phyloP scores from a whole-genome alignment of 2,888 invertebrate species.

The Tiliacea citrago region DNA sequence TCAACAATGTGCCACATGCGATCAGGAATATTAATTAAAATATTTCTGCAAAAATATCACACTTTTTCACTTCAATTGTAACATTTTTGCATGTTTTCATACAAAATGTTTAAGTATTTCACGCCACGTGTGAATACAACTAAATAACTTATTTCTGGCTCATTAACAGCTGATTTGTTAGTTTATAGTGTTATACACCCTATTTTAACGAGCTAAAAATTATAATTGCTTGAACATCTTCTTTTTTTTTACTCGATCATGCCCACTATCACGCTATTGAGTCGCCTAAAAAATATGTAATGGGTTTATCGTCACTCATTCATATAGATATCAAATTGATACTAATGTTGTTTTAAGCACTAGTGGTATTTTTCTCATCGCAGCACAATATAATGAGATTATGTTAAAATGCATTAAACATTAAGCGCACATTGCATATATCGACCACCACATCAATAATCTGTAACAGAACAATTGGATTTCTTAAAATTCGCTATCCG shows the following conservation, averaged over 20 bases:
- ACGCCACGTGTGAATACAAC: constrained; percentile 43
- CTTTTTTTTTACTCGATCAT: constrained; percentile 56
- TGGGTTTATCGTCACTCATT: constrained; percentile 59
- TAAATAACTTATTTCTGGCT: constrained; percentile 10
- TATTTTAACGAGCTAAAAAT: constrained; percentile 37
- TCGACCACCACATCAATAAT: constrained; percentile 30
- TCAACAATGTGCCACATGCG: constrained; percentile 2
- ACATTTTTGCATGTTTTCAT: constrained; percentile 13
- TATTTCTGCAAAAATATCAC: not conserved
- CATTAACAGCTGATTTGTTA: constrained; percentile 52
- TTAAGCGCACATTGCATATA: constrained; percentile 53
- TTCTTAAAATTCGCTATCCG: constrained; percentile 38
- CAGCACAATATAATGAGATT: constrained; percentile 50
- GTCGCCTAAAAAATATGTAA: constrained; percentile 52
- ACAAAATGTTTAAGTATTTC: constrained; percentile 1
- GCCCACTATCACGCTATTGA: constrained; percentile 59
- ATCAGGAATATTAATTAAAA: not conserved
- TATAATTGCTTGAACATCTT: constrained; percentile 43
- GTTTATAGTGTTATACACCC: constrained; percentile 20
- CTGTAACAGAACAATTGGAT: constrained; percentile 14
- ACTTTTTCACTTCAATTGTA: not conserved
- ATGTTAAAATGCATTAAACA: constrained; percentile 55
- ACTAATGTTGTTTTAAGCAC: constrained; percentile 26
- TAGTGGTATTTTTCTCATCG: constrained; percentile 36
- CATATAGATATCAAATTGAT: constrained; percentile 51